phyloP scores from a whole-genome alignment of 2,113 vertebrate genomes.

The Corythaeola cristata region DNA sequence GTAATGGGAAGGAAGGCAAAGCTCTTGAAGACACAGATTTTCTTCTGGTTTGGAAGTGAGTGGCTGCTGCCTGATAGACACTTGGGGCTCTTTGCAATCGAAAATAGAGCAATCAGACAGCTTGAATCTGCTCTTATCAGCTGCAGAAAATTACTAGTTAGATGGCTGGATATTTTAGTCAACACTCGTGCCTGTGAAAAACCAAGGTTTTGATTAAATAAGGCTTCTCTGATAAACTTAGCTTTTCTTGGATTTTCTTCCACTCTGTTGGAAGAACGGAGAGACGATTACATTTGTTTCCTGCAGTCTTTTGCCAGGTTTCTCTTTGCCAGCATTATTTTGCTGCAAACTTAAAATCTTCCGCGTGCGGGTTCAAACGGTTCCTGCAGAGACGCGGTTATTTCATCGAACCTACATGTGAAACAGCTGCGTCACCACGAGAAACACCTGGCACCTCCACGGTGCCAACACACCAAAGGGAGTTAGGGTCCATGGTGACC shows the following conservation, averaged over 20 bases:
- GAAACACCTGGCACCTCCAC: not conserved
- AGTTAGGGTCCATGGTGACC: accelerated
- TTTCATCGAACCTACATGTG: accelerated
- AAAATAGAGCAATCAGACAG: conserved; percentile 58
- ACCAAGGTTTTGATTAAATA: conserved; percentile 43
- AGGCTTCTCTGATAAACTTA: conserved; percentile 52
- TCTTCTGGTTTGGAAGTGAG: conserved; percentile 15
- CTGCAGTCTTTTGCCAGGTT: not conserved
- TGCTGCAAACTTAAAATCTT: not conserved
- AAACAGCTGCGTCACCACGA: accelerated
- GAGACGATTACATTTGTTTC: not conserved
- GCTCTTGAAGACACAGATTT: not conserved
- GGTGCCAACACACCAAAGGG: no score
- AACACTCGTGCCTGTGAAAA: conserved; percentile 39
- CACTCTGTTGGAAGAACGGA: not conserved
- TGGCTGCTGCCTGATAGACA: conserved; percentile 46
- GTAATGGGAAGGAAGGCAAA: not conserved
- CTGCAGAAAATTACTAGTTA: conserved; percentile 45
- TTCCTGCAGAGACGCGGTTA: not conserved
- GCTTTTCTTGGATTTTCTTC: conserved; percentile 14
- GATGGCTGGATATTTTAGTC: conserved; percentile 60
- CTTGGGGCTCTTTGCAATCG: conserved; percentile 26
- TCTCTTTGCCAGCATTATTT: not conserved
- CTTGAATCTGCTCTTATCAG: conserved; percentile 45
- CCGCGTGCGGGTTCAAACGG: accelerated